Evolutionary conservation across 2,113 vertebrate species (phyloP).

Genomic region (Melospiza georgiana): DNA sequence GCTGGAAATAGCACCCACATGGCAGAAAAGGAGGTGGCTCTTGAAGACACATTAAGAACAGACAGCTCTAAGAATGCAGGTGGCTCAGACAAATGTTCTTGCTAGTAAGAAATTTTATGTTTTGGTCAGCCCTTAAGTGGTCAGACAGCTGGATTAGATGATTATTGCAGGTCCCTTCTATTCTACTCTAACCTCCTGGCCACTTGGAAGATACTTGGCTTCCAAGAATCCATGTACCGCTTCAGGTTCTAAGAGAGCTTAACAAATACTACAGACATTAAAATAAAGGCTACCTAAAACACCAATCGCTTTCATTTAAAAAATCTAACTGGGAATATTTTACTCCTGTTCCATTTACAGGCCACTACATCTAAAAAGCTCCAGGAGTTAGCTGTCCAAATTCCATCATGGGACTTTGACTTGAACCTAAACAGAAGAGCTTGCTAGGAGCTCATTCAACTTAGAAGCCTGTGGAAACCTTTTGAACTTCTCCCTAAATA

Average conservation of each 20-base stretch:
- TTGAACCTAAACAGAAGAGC: background rate
- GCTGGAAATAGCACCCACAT: background rate
- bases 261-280: background rate
- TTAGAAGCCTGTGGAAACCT: background rate
- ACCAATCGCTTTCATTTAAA: background rate
- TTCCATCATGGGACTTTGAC: background rate
- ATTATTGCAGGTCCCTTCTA: background rate
- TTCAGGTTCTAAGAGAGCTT: background rate
- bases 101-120: background rate
- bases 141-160: background rate
- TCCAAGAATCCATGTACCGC: background rate
- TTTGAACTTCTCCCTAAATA: background rate
- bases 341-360: background rate
- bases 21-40: background rate
- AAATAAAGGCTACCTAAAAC: background rate
- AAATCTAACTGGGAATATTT: background rate
- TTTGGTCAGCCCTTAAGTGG: background rate
- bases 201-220: background rate
- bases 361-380: background rate
- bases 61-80: background rate
- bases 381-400: constrained; percentile 24
- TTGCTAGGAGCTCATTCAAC: background rate
- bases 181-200: background rate
- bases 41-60: background rate
- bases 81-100: background rate